phyloP scores from a whole-genome alignment of 2,797 vertebrate genomes.

The Parambassis ranga region DNA sequence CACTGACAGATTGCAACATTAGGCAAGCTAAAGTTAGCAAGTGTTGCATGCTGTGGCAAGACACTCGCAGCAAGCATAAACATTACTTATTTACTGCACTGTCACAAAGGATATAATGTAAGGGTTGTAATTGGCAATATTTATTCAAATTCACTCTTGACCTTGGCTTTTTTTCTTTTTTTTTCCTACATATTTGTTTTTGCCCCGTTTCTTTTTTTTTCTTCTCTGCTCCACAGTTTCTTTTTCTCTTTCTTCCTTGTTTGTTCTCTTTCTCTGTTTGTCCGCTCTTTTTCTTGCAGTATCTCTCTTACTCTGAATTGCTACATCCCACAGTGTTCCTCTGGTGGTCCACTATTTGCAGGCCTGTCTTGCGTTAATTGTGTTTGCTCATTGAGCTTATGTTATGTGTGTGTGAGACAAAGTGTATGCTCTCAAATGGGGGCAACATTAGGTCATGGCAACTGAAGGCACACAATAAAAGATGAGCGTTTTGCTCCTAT shows the following conservation, averaged over 20 bases:
- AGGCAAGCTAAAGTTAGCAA: too few relatives aligned
- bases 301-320: constrained; percentile 4
- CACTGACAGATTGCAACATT: too few relatives aligned
- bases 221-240: too few relatives aligned
- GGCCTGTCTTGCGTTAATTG: constrained; percentile 60
- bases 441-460: constrained; percentile 31
- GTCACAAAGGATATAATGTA: too few relatives aligned
- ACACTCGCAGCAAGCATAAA: too few relatives aligned
- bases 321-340: constrained; percentile 13
- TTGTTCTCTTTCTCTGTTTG: neutral
- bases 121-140: too few relatives aligned
- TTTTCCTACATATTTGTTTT: neutral
- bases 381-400: constrained; percentile 54
- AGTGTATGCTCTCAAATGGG: constrained; percentile 3
- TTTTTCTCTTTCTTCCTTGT: neutral
- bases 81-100: too few relatives aligned
- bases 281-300: neutral
- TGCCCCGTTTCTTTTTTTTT: neutral
- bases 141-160: neutral
- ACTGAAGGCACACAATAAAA: constrained; percentile 32
- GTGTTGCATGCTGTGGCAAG: too few relatives aligned
- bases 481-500: constrained; percentile 11
- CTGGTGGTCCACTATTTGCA: constrained; percentile 39
- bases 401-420: constrained; percentile 1
- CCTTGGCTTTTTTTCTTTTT: neutral